Evolutionary conservation across 2,888 invertebrate genomes (phyloP), one percentile per base, ranked within the genome.

Genomic region (Cylloceria caligata): DNA sequence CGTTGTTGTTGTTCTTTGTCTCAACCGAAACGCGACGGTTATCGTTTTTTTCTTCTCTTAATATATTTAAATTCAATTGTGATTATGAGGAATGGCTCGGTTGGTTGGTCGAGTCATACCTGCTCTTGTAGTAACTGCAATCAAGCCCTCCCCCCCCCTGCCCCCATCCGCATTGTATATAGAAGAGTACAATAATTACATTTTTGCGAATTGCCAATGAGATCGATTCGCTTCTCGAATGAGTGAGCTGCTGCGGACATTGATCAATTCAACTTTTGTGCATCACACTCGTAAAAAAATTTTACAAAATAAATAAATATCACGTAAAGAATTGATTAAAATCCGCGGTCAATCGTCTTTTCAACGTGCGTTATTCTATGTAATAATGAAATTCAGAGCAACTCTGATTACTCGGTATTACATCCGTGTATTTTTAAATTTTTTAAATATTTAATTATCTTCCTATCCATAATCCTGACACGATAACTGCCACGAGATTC

Each of bases 1-100:
- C 34, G 9, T 36, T 60, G 64, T 84, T 85, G 81, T 85, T 84
- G 85, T 85, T 85, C 74, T 84, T 85, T 81, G 80, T 85, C 80
- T 69, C 60, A 72, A 71, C 74, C 81, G 73, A 79, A 81, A 76
- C 71, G n/a, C 57, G 80, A 84, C 68, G 74, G 80, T 83, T 83
- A 80, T 81, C 84, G 75, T 78, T 80, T 60, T 55, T 34, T 34
- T 34, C 19, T 16, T 7, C 9, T 57, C 27, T 57, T 24, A 68
- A 36, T 27, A 77, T 76, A 84, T 78, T 80, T 55, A 83, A 64
- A 71, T 85, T 73, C 78, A 85, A 80, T 85, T 81, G 82, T 85
- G 81, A 85, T 85, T 77, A 79, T 47, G 78, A 76, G 42, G 16
- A 47, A 62, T 16, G 34, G 74, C 55, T 47, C 62, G 71, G 65